Percentiles rank a stretch among this genome's conserved stretches.
Evolutionary conservation across 30 jellyfish, hydroid and myxozoan species (phyloP).

Genomic region (Clytia hemisphaerica): DNA sequence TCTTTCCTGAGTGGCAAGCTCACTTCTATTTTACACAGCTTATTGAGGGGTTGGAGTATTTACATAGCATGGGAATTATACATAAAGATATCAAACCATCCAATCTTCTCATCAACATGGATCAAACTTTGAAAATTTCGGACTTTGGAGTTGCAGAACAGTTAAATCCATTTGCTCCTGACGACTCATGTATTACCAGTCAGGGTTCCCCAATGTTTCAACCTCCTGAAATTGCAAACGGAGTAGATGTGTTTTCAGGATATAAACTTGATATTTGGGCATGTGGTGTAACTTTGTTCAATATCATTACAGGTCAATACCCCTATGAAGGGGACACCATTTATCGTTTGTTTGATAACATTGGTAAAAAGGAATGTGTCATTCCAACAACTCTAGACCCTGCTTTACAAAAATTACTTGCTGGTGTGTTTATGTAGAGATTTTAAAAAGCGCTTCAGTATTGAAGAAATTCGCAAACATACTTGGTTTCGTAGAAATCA

Average conservation of each 20-base stretch:
- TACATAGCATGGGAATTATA: constrained; percentile 79
- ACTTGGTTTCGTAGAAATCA: constrained; percentile 74
- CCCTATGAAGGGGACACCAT: constrained; percentile 91
- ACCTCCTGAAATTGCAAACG: constrained; percentile 92
- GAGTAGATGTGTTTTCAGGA: constrained; percentile 75
- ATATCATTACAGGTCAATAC: constrained; percentile 62
- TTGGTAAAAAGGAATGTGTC: constrained; percentile 68
- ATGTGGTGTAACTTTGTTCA: constrained; percentile 75
- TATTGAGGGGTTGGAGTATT: constrained; percentile 72
- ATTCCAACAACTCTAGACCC: constrained; percentile 67
- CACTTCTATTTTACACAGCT: constrained; percentile 75
- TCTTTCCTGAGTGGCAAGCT: constrained; percentile 97
- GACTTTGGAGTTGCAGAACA: constrained; percentile 99
- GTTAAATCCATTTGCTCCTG: constrained; percentile 72
- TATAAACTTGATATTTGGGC: constrained; percentile 91
- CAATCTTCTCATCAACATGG: constrained; percentile 55
- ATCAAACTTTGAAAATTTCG: constrained; percentile 75
- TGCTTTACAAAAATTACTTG: constrained; percentile 32
- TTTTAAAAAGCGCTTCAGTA: constrained; percentile 37
- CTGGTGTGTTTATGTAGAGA: constrained; percentile 62
- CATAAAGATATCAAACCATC: constrained; percentile 93
- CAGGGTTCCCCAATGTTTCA: constrained; percentile 97
- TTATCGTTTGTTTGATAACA: constrained; percentile 65
- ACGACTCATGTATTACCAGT: constrained; percentile 77
- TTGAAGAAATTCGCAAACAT: constrained; percentile 60